Base-by-base conservation (phyloP, 2,888 invertebrate species). In the Acronicta alni region DNA sequence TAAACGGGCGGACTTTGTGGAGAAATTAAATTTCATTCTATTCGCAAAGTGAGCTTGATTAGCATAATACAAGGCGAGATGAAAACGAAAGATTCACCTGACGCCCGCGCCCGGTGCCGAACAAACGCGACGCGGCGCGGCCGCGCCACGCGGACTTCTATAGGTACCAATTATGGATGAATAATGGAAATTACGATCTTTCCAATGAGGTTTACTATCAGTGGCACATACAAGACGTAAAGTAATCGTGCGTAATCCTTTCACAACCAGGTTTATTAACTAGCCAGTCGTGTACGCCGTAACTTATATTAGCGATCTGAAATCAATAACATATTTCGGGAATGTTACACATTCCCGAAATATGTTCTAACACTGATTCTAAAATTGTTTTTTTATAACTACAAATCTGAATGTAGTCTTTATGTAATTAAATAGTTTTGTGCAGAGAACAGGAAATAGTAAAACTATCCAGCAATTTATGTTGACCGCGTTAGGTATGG, bases 11-110 rank as follows among this genome's bases (percentile, higher is more conserved):
- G 83, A 83, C 81, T 83, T 80, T 80, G 82, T 55, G 81, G 72
- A 81, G 87, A 87, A 89, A 91, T 92, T 91, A 89, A 89, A 90
- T 90, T 90, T 89, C 85, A 88, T 89, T 89, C 87, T 87, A 84
- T 88, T 87, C 80, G 83, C 79, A 82, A 86, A 89, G 85, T 86
- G 78, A 80, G 65, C 72, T 77, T 83, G 82, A 90, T 92, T 91
- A 89, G 80, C 91, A 91, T 92, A 91, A 86, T 86, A 91, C 89
- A 89, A 89, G 89, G 75, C 83, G 81, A 85, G 83, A 91, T 91
- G 88, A 87, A 84, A 89, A 84, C 79, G 80, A 75, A 77, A 68
- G 77, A 74, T 75, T 81, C 83, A 86, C 84, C 83, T 86, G 84
- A 66, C 69, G 74, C 71, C 42, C 59, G 67, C n/a, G 17, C 14